A percentile compares a stretch with the other conserved stretches of the same genome.
Evolutionary conservation across 2,113 vertebrate species (phyloP).

Genomic region (Pollimyrus isidori): DNA sequence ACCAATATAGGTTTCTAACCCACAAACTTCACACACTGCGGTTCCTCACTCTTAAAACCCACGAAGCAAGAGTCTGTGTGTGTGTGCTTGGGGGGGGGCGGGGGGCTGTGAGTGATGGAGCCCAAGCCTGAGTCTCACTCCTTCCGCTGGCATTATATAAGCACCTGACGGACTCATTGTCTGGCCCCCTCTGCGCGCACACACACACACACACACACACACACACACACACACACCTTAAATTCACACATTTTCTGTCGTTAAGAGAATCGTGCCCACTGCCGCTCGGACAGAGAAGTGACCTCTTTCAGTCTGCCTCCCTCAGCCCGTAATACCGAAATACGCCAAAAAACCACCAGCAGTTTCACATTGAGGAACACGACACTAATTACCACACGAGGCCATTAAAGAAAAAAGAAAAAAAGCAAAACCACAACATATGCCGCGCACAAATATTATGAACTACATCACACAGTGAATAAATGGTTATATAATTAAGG

Average conservation of each 20-base stretch:
- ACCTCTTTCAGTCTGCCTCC: not conserved
- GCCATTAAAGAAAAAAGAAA: not conserved
- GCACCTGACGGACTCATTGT: not conserved
- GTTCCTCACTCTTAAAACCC: not conserved
- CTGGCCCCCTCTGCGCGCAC: not conserved
- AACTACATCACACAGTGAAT: not conserved
- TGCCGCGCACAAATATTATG: not conserved
- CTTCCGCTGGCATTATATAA: not conserved
- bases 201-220: not conserved
- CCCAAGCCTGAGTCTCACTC: not conserved
- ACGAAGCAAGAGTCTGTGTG: not conserved
- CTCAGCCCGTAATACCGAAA: not conserved
- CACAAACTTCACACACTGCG: not conserved
- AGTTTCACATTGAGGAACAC: not conserved
- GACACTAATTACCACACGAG: not conserved
- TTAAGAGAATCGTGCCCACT: not conserved
- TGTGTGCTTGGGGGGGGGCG: not conserved
- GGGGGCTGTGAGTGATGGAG: not conserved
- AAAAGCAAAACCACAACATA: not conserved
- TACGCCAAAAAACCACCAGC: not conserved
- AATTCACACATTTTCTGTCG: not conserved
- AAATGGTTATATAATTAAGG: conserved; percentile 2
- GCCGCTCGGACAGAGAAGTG: not conserved
- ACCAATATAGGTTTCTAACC: not conserved
- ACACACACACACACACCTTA: not conserved